Evolutionary conservation across 2,888 invertebrate species (phyloP).

Genomic region (Melieria crassipennis): DNA sequence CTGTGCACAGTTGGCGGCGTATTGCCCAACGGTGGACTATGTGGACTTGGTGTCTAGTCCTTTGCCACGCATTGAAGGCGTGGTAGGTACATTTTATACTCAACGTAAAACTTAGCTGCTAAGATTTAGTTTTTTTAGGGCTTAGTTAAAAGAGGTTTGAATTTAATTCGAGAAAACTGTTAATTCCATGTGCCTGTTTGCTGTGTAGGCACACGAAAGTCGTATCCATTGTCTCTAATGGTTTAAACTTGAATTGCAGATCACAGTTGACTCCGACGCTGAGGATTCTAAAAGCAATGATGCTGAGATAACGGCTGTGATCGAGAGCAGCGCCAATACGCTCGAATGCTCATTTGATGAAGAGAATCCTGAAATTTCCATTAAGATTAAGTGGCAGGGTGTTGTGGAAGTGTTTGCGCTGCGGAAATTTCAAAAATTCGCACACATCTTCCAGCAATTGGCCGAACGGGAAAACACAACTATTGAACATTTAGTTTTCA

Average conservation of each 20-base stretch:
- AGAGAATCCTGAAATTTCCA: conserved; percentile 54
- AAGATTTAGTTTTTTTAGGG: not conserved
- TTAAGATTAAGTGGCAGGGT: conserved; percentile 56
- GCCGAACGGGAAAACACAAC: conserved; percentile 53
- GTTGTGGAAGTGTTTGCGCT: conserved; percentile 53
- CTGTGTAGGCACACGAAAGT: not conserved
- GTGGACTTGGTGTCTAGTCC: conserved; percentile 55
- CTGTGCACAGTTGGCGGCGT: conserved; percentile 50
- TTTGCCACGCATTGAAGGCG: conserved; percentile 50
- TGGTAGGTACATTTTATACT: conserved; percentile 44
- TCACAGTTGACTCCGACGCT: conserved; percentile 52
- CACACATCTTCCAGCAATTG: conserved; percentile 51
- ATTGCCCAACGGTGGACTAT: conserved; percentile 45
- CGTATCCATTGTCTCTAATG: not conserved
- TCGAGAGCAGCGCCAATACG: not conserved
- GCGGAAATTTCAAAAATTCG: conserved; percentile 58
- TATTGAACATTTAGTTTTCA: conserved; percentile 50
- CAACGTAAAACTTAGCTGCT: not conserved
- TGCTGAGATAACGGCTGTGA: conserved; percentile 11
- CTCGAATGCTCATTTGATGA: conserved; percentile 47
- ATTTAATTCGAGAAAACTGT: not conserved
- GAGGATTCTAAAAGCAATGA: conserved; percentile 30
- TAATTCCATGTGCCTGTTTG: not conserved
- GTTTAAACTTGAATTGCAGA: conserved; percentile 36
- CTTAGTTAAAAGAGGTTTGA: not conserved